phyloP scores from a whole-genome alignment of 1,140 invertebrate species.

The Cyrtorhinus lividipennis region DNA sequence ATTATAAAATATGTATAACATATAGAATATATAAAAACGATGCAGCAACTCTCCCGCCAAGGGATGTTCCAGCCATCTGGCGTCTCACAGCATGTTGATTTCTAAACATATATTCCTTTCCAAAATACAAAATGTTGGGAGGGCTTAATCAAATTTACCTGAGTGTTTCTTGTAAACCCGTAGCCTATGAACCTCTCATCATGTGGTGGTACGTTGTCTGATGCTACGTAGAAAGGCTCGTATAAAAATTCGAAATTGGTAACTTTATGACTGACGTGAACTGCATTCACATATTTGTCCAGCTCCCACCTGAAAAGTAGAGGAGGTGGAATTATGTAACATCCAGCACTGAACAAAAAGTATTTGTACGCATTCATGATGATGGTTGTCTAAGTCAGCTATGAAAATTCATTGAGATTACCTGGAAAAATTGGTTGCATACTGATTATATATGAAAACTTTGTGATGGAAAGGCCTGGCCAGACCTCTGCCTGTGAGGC shows the following conservation, averaged over 20 bases:
- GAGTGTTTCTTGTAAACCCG: slow-evolving; percentile 86
- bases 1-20: not conserved
- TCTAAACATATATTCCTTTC: too few species aligned
- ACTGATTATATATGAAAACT: slow-evolving; percentile 85
- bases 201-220: slow-evolving; percentile 65
- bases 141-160: too few species aligned
- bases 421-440: slow-evolving; percentile 82
- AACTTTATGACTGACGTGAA: slow-evolving; percentile 68
- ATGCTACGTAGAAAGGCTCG: slow-evolving; percentile 84
- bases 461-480: slow-evolving; percentile 84
- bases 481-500: slow-evolving; percentile 54
- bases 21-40: not conserved
- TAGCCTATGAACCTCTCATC: slow-evolving; percentile 89
- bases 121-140: too few species aligned
- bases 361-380: too few species aligned
- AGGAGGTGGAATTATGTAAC: not conserved
- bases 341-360: too few species aligned
- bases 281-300: slow-evolving; percentile 32
- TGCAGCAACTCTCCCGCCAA: too few species aligned
- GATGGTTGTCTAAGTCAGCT: too few species aligned
- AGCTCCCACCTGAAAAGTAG: slow-evolving; percentile 34
- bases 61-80: too few species aligned
- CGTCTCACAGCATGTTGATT: too few species aligned
- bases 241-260: slow-evolving; percentile 76
- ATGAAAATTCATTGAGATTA: too few species aligned